Evolutionary conservation across 2,113 vertebrate genomes (phyloP).

Genomic region (Rana temporaria): DNA sequence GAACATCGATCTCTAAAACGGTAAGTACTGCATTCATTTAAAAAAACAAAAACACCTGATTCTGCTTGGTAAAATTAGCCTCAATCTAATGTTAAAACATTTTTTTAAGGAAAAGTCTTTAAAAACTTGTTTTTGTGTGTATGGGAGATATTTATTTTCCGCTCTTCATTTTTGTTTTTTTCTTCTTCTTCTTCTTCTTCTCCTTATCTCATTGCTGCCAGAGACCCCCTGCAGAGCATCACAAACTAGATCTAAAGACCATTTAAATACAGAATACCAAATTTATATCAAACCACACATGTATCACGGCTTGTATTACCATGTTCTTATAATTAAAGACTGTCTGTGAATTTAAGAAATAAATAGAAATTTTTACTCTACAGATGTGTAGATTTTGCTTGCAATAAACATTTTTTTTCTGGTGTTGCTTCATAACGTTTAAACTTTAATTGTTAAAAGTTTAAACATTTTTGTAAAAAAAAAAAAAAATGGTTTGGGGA

Average conservation of each 20-base stretch:
- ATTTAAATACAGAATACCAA: conserved; percentile 50
- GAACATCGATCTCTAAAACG: too few species aligned
- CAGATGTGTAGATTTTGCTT: conserved; percentile 36
- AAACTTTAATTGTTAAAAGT: too few species aligned
- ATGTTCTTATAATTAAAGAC: conserved; percentile 55
- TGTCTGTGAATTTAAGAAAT: conserved; percentile 57
- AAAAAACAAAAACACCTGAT: too few species aligned
- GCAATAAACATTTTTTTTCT: conserved; percentile 14
- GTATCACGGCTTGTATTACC: conserved; percentile 56
- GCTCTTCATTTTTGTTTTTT: neutral
- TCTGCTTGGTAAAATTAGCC: too few species aligned
- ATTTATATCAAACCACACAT: conserved; percentile 56
- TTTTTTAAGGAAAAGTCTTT: neutral
- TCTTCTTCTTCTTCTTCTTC: neutral
- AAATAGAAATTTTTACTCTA: conserved; percentile 57
- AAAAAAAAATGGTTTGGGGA: too few species aligned
- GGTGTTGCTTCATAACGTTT: neutral
- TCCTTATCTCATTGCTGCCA: neutral
- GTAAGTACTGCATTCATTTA: too few species aligned
- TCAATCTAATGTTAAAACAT: too few species aligned
- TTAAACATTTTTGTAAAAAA: too few species aligned
- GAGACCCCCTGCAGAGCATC: conserved; percentile 49
- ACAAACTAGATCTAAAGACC: neutral
- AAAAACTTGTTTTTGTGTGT: neutral
- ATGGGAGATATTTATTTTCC: neutral